Evolutionary conservation across 1,140 invertebrate genomes (phyloP).

Genomic region (Pogonomyrmex barbatus): DNA sequence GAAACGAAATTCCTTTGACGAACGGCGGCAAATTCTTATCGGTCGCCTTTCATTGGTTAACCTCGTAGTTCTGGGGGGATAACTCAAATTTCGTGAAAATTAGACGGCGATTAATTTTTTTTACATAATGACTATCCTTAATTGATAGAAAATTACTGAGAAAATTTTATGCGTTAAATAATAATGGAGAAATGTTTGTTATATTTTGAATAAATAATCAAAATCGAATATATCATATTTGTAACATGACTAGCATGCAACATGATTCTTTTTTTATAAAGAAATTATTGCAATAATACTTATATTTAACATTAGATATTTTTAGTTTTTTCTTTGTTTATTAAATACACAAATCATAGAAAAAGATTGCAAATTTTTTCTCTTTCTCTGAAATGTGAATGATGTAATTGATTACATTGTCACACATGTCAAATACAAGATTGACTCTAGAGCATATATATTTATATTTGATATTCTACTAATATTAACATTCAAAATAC

Average conservation of each 20-base stretch:
- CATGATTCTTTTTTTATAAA: not conserved
- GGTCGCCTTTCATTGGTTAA: not conserved
- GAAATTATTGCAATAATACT: not conserved
- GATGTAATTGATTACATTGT: not conserved
- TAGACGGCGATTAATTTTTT: not conserved
- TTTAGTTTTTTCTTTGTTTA: not conserved
- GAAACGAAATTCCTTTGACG: conserved; percentile 33
- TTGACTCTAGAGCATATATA: no score
- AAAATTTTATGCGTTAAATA: not conserved
- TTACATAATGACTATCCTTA: not conserved
- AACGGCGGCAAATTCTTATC: not conserved
- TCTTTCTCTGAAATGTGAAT: not conserved
- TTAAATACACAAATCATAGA: not conserved
- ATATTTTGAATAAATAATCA: not conserved
- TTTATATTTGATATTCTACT: not conserved
- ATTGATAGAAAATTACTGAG: not conserved
- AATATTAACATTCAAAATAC: conserved; percentile 8
- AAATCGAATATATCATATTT: not conserved
- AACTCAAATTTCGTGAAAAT: not conserved
- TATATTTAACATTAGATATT: not conserved
- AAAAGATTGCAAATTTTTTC: not conserved
- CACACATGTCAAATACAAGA: no score
- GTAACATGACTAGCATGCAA: not conserved
- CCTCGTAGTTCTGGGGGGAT: not conserved
- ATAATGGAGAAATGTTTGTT: not conserved